Evolutionary conservation across 2,113 vertebrate genomes (phyloP).

Genomic region (Forbesichthys papilliferus): DNA sequence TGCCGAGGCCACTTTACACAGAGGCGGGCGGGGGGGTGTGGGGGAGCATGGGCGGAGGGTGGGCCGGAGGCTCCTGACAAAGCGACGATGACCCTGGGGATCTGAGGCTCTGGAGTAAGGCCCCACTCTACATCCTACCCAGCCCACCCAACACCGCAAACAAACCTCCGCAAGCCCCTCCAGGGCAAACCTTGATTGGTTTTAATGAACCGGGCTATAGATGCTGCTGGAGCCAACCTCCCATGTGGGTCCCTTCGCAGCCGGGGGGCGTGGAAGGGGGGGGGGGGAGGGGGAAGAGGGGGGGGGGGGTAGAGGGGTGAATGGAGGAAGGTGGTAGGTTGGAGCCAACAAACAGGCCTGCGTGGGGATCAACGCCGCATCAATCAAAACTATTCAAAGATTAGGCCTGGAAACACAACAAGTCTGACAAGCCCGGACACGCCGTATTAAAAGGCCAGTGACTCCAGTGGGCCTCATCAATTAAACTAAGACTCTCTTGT

Average conservation of each 20-base stretch:
- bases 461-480: conserved; percentile 50
- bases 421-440: conserved; percentile 62
- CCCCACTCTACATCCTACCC: conserved; percentile 34
- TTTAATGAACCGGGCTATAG: conserved; percentile 38
- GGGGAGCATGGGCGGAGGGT: conserved; percentile 1
- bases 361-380: conserved; percentile 46
- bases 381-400: conserved; percentile 70
- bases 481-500: conserved; percentile 10
- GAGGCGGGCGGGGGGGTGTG: conserved; percentile 33
- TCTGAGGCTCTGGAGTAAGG: conserved; percentile 11
- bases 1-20: conserved; percentile 26
- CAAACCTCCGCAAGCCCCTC: conserved; percentile 49
- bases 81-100: conserved; percentile 48
- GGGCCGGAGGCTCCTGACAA: conserved; percentile 22
- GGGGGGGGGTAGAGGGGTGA: too few relatives aligned
- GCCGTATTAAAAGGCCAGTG: conserved; percentile 43
- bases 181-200: conserved; percentile 45
- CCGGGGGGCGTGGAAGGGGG: not conserved
- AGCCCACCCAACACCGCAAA: conserved; percentile 42
- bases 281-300: too few relatives aligned
- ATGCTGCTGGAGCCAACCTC: conserved; percentile 17
- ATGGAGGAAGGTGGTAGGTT: conserved; percentile 3
- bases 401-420: conserved; percentile 60
- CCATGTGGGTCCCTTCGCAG: conserved; percentile 40
- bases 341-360: conserved; percentile 54